Evolutionary conservation across 2,113 vertebrate species (phyloP).

Genomic region (Hippocampus guttulatus): DNA sequence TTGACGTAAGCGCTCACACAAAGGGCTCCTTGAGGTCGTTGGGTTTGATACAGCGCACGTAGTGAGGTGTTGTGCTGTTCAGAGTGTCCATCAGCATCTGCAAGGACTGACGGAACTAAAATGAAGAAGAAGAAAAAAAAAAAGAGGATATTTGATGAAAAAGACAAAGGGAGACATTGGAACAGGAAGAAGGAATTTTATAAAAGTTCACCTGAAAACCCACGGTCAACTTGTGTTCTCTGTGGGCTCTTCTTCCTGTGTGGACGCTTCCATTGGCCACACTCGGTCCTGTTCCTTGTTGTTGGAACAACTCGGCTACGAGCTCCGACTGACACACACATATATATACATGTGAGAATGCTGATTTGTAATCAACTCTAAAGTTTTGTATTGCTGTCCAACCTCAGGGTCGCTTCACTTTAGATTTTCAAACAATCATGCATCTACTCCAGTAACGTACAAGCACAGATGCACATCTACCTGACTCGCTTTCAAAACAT

Average conservation of each 20-base stretch:
- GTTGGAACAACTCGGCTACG: conserved; percentile 73
- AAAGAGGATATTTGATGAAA: not conserved
- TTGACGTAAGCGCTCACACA: conserved; percentile 39
- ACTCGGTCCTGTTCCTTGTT: conserved; percentile 39
- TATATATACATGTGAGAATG: not conserved
- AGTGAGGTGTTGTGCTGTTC: conserved; percentile 75
- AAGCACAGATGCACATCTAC: conserved; percentile 34
- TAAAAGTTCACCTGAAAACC: conserved; percentile 71
- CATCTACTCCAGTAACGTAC: not conserved
- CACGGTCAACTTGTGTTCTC: conserved; percentile 72
- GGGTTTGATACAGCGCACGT: conserved; percentile 82
- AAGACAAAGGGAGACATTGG: not conserved
- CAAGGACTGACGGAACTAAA: conserved; percentile 76
- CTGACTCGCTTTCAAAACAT: conserved; percentile 80
- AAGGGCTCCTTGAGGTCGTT: conserved; percentile 76
- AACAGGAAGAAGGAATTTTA: not conserved
- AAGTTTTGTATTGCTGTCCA: not conserved
- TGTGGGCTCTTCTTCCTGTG: conserved; percentile 58
- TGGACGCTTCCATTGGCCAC: conserved; percentile 49
- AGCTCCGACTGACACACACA: conserved; percentile 66
- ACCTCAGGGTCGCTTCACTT: not conserved
- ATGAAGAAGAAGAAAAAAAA: not conserved
- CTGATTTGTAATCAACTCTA: not conserved
- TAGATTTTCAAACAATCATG: not conserved
- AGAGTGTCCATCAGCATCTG: conserved; percentile 72